Evolutionary conservation across 2,888 invertebrate species (phyloP).

Genomic region (Metalampra italica): DNA sequence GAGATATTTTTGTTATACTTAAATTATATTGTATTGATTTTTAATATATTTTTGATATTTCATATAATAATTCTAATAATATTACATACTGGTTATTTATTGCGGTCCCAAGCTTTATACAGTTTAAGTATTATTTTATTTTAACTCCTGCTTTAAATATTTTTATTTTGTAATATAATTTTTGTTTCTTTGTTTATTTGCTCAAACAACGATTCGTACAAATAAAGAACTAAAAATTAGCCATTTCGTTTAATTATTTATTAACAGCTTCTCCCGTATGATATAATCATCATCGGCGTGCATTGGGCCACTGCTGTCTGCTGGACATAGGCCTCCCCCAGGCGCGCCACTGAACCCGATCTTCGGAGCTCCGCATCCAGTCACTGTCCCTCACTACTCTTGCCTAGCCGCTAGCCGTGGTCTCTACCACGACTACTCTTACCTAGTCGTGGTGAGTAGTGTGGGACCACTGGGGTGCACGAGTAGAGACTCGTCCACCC

Average conservation of each 20-base stretch:
- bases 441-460: no score
- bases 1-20: conserved; percentile 3
- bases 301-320: no score
- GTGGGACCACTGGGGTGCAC: no score
- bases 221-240: conserved; percentile 63
- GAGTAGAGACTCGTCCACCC: no score
- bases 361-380: no score
- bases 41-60: conserved; percentile 12
- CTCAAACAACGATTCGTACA: conserved; percentile 54
- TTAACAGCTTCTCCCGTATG: no score
- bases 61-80: conserved; percentile 5
- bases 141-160: conserved; percentile 3
- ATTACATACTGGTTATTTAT: not conserved
- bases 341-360: no score
- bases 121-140: conserved; percentile 2
- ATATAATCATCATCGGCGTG: no score
- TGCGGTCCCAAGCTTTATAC: conserved; percentile 13
- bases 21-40: conserved; percentile 16
- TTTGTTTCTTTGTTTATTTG: conserved; percentile 16
- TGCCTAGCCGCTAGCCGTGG: no score
- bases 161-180: conserved; percentile 16
- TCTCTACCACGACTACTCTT: no score
- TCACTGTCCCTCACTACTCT: no score
- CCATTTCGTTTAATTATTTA: not conserved
- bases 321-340: no score